Percentiles rank a stretch among this genome's conserved stretches.
phyloP scores from a whole-genome alignment of 2,113 vertebrate species.

The Tylochromis polylepis region DNA sequence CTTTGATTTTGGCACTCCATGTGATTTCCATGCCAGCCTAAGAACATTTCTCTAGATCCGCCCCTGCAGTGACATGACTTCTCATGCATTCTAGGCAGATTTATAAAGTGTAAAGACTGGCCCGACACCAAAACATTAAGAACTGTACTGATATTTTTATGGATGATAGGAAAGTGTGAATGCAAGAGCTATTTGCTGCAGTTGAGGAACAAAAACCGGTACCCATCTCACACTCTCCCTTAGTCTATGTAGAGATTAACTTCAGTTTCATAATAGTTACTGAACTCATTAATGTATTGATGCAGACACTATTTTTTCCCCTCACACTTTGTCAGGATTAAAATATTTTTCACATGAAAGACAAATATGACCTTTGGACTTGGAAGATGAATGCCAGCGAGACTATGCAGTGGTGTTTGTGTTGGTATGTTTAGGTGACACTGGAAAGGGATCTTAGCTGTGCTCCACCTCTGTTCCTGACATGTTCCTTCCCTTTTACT shows the following conservation, averaged over 20 bases:
- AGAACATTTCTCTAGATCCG: neutral
- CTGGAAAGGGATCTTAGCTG: conserved; percentile 18
- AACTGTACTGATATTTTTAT: neutral
- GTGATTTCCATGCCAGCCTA: neutral
- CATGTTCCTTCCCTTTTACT: conserved; percentile 17
- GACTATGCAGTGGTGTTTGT: conserved; percentile 19
- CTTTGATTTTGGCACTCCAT: neutral
- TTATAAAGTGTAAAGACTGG: neutral
- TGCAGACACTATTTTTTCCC: neutral
- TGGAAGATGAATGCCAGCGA: conserved; percentile 13
- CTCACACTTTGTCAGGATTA: conserved; percentile 34
- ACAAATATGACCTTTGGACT: conserved; percentile 33
- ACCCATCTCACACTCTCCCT: neutral
- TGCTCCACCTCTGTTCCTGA: conserved; percentile 14
- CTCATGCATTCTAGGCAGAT: neutral
- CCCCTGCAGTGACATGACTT: neutral
- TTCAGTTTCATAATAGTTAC: conserved; percentile 8
- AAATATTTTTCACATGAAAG: conserved; percentile 52
- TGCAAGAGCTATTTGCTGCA: neutral
- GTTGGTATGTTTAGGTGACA: neutral
- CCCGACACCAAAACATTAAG: neutral
- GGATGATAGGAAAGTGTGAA: neutral
- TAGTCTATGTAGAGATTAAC: conserved; percentile 39
- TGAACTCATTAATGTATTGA: conserved; percentile 34
- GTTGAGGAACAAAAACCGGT: neutral